A percentile compares a stretch with the other conserved stretches of the same genome.
These are phyloP conservation scores for Crossoptilon crossoptilon DNA, from an alignment of 2,797 vertebrate species.

Conservation along the genomic window DNA sequence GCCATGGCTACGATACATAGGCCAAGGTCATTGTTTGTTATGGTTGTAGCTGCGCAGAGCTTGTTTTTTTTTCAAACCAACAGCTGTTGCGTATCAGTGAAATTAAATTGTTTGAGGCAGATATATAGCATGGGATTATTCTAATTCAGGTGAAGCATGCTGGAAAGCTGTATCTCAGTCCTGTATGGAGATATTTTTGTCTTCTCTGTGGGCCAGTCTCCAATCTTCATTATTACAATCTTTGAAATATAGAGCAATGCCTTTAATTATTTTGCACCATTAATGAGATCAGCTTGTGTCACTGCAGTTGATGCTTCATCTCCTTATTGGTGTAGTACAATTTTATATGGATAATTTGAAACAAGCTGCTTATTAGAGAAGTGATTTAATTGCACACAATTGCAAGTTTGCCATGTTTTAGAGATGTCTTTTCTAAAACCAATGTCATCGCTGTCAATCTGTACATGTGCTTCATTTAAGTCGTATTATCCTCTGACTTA, in stretches of 20 bases:
- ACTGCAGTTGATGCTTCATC: not conserved
- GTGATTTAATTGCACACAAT: not conserved
- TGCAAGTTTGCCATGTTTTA: not conserved
- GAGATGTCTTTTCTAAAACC: not conserved
- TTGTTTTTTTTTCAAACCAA: not conserved
- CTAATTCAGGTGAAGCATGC: conserved; percentile 6
- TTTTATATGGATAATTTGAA: not conserved
- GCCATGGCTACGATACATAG: conserved; percentile 57
- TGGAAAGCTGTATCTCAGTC: not conserved
- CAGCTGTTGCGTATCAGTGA: conserved; percentile 38
- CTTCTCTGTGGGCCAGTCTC: not conserved
- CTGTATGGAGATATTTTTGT: not conserved
- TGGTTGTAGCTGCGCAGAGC: conserved; percentile 15
- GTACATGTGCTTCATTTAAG: conserved; percentile 40
- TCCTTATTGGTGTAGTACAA: not conserved
- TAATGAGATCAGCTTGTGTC: not conserved
- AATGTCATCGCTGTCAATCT: conserved; percentile 15
- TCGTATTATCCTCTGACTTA: conserved; percentile 40
- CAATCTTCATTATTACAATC: not conserved
- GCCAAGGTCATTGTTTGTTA: conserved; percentile 67
- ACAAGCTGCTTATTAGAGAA: not conserved
- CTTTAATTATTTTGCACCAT: not conserved
- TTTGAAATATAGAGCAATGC: not conserved
- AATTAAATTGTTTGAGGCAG: conserved; percentile 39
- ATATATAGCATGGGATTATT: conserved; percentile 16